phyloP scores from a whole-genome alignment of 2,888 invertebrate species.

The Platerodrilus igneus region DNA sequence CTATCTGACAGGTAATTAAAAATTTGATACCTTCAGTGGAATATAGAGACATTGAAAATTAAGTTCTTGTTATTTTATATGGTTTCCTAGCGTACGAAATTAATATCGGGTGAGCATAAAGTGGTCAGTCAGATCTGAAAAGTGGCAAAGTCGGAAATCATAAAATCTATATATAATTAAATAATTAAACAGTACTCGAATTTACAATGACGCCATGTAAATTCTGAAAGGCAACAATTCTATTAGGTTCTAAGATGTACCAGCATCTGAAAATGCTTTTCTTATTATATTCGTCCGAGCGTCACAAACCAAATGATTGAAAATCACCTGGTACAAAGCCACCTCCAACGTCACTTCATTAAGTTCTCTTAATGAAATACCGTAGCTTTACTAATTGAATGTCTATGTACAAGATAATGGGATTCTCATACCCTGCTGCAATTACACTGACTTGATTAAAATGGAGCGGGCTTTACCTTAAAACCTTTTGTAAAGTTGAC shows the following conservation, averaged over 20 bases:
- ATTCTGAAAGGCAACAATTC: no score
- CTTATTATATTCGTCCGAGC: constrained; percentile 17
- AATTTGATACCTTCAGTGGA: constrained; percentile 41
- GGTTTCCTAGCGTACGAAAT: not conserved
- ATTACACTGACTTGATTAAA: constrained; percentile 26
- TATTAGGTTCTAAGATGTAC: no score
- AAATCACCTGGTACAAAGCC: constrained; percentile 45
- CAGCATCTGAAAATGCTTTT: no score
- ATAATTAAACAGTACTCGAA: no score
- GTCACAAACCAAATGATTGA: constrained; percentile 41
- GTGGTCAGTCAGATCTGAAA: no score
- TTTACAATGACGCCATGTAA: no score
- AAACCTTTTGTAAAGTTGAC: no score
- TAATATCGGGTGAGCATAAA: no score
- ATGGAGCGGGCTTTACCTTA: no score
- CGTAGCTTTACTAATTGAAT: constrained; percentile 49
- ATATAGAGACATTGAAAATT: constrained; percentile 34
- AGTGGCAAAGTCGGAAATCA: no score
- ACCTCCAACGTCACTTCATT: constrained; percentile 48
- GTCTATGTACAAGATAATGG: constrained; percentile 48
- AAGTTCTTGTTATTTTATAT: constrained; percentile 10
- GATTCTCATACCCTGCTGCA: constrained; percentile 42
- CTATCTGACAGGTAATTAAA: constrained; percentile 47
- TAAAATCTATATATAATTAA: no score
- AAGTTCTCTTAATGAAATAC: constrained; percentile 48